Conservation (phyloP, 2,888 invertebrate genomes). For the Sympetrum striolatum region DNA sequence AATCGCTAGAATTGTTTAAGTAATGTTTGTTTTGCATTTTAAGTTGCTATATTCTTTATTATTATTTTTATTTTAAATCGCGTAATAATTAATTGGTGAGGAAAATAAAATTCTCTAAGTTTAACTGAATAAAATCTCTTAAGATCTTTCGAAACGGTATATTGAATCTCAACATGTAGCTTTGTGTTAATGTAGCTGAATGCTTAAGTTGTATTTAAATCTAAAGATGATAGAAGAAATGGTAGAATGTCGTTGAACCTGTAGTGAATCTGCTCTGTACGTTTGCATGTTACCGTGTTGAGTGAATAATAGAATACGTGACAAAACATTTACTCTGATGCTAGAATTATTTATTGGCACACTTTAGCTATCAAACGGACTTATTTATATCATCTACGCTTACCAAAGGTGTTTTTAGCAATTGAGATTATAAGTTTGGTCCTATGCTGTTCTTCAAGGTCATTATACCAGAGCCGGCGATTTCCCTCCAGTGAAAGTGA, state of each 20-base stretch:
- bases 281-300: not conserved
- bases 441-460: not conserved
- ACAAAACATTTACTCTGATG: not conserved
- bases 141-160: not conserved
- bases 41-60: not conserved
- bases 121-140: not conserved
- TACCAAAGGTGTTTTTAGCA: not conserved
- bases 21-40: not conserved
- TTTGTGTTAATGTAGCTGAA: not conserved
- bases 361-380: not conserved
- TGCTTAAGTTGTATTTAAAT: not conserved
- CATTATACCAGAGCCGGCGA: conserved; percentile 29
- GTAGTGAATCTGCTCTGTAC: not conserved
- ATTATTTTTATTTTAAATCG: not conserved
- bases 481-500: conserved; percentile 17
- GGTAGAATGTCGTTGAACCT: not conserved
- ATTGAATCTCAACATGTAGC: not conserved
- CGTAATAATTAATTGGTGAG: not conserved
- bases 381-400: not conserved
- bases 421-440: not conserved
- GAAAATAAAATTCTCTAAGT: not conserved
- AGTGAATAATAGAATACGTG: not conserved
- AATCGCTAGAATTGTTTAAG: not conserved
- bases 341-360: not conserved
- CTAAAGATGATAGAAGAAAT: not conserved